phyloP scores from a whole-genome alignment of 2,888 invertebrate genomes.

The Conomelus anceps region DNA sequence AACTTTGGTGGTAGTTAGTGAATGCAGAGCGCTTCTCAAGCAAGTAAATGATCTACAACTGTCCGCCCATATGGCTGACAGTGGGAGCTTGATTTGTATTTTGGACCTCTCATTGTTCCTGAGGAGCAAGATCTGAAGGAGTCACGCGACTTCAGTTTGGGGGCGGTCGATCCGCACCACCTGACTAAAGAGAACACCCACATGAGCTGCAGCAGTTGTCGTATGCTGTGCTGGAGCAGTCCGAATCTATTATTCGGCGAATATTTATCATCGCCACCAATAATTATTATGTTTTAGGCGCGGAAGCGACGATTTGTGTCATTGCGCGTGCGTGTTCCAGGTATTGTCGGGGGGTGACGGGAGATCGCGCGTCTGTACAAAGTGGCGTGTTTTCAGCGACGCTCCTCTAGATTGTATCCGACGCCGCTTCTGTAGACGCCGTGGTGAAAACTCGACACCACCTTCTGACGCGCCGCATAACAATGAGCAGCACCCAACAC shows the following conservation, averaged over 20 bases:
- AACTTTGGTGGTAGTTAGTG: not conserved
- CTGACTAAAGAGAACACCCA: not conserved
- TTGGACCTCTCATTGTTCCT: not conserved
- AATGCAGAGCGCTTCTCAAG: not conserved
- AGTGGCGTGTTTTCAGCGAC: not conserved
- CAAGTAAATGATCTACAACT: not conserved
- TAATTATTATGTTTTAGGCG: not conserved
- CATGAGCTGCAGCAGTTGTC: not conserved
- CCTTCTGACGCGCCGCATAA: not conserved
- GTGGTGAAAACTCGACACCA: not conserved
- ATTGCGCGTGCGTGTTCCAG: not conserved
- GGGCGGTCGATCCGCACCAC: not conserved
- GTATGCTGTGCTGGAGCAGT: not conserved
- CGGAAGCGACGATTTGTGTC: not conserved
- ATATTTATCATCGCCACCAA: not conserved
- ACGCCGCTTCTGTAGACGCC: not conserved
- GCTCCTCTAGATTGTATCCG: not conserved
- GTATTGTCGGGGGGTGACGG: not conserved
- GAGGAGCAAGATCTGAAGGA: not conserved
- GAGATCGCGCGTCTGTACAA: not conserved
- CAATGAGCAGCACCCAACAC: not conserved
- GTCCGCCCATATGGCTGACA: not conserved
- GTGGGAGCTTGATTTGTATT: not conserved
- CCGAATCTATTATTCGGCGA: not conserved
- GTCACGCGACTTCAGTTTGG: not conserved